Evolutionary conservation across 2,888 invertebrate genomes (phyloP).

Genomic region (Megamerina dolium): DNA sequence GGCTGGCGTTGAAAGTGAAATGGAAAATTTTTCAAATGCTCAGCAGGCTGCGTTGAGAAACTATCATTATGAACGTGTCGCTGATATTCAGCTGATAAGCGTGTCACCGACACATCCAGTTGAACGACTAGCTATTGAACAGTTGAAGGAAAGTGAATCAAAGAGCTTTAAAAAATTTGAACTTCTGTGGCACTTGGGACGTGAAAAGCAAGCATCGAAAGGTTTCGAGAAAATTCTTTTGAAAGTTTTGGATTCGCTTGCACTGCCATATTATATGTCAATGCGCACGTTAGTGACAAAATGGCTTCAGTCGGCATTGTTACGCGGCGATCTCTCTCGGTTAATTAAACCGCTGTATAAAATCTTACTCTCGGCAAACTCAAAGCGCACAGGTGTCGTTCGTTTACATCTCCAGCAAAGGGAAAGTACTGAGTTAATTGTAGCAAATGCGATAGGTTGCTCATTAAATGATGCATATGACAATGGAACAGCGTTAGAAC

Average conservation of each 20-base stretch:
- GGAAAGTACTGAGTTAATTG: conserved; percentile 44
- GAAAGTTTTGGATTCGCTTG: conserved; percentile 54
- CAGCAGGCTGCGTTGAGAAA: conserved; percentile 27
- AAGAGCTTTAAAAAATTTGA: conserved; percentile 48
- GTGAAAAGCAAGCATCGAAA: conserved; percentile 56
- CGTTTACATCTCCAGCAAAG: conserved; percentile 60
- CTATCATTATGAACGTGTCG: conserved; percentile 41
- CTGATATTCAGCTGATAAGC: conserved; percentile 44
- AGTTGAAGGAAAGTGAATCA: conserved; percentile 44
- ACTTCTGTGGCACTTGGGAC: conserved; percentile 68
- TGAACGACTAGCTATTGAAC: conserved; percentile 29
- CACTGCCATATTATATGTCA: conserved; percentile 44
- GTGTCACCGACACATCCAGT: conserved; percentile 32
- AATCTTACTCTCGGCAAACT: conserved; percentile 70
- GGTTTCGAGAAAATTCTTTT: conserved; percentile 59
- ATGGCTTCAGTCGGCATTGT: conserved; percentile 68
- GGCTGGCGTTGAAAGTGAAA: conserved; percentile 11
- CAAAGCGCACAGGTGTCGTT: conserved; percentile 74
- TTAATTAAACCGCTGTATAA: conserved; percentile 71
- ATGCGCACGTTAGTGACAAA: conserved; percentile 58
- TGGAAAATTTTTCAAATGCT: conserved; percentile 3
- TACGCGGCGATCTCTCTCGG: conserved; percentile 70
- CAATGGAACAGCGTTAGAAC: conserved; percentile 35
- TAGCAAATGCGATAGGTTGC: conserved; percentile 11
- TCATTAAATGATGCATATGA: conserved; percentile 31